phyloP scores from a whole-genome alignment of 1,140 invertebrate genomes.

The Drosophila sechellia region DNA sequence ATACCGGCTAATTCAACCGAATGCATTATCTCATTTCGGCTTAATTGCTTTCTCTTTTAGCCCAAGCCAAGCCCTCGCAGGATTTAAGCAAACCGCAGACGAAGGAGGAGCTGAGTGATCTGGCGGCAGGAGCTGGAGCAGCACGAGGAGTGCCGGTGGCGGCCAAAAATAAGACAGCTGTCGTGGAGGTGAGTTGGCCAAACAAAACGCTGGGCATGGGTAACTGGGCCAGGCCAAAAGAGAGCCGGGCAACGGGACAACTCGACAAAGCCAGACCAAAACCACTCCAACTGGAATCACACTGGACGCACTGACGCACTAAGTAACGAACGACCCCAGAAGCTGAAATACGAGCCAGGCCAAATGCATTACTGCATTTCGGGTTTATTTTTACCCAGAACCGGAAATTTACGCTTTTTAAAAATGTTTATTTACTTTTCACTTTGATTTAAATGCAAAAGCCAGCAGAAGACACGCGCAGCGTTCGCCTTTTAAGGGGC shows the following conservation, averaged over 20 bases:
- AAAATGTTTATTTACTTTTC: conserved; percentile 69
- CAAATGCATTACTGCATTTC: conserved; percentile 51
- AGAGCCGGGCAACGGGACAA: neutral
- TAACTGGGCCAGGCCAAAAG: conserved; percentile 26
- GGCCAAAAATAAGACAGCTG: conserved; percentile 70
- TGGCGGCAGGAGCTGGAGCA: conserved; percentile 11
- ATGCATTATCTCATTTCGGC: conserved; percentile 46
- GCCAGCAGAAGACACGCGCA: conserved; percentile 69
- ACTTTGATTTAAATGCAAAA: conserved; percentile 81
- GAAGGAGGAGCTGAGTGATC: conserved; percentile 54
- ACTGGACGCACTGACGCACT: conserved; percentile 44
- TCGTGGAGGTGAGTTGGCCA: conserved; percentile 66
- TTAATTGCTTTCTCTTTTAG: conserved; percentile 66
- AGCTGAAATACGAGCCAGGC: conserved; percentile 59
- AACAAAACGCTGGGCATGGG: conserved; percentile 15
- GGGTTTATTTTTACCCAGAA: conserved; percentile 71
- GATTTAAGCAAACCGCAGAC: conserved; percentile 28
- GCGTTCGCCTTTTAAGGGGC: conserved; percentile 59
- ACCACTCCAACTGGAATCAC: conserved; percentile 12
- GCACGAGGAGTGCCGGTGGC: neutral
- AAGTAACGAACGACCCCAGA: conserved; percentile 11
- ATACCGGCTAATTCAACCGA: conserved; percentile 42
- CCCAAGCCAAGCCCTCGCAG: conserved; percentile 62
- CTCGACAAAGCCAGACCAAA: conserved; percentile 28
- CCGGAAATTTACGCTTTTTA: conserved; percentile 71